Base-by-base conservation (phyloP, 2,888 invertebrate genomes). In the Dugesia japonica region DNA sequence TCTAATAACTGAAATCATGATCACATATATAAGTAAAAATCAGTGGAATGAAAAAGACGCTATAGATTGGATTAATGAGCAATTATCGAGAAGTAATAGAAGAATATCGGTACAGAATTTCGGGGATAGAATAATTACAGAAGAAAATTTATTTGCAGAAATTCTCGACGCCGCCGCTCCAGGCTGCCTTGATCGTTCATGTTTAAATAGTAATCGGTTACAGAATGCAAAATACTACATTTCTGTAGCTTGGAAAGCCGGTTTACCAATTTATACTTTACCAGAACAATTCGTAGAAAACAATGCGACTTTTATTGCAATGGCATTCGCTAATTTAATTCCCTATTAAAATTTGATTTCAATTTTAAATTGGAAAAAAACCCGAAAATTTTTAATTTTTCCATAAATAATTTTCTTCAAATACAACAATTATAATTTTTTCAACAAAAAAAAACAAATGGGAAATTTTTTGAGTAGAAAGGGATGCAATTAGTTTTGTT, bases 41-140 rank as follows among this genome's bases (percentile, higher is more conserved):
- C 56, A 56, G n/a, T 56, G 56, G 56, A 56, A 56, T 56, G 56
- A 56, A 23, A 56, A 56, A n/a, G 56, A 56, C n/a, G 56, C 56
- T 13, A 56, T 56, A 13, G 56, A 56, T 56, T 56, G 56, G 56
- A n/a, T 56, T 4, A 56, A 56, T 23, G 56, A 56, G 4, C 56
- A 56, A 56, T 56, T 56, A 4, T 56, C 56, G 4, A n/a, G 56
- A n/a, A 56, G n/a, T n/a, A 56, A 56, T 56, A 56, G 56, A n/a
- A n/a, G 56, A 56, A 56, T 56, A 9, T 56, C 56, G 7, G 17
- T 56, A 9, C n/a, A 56, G 56, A 56, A 23, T 56, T 56, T 56
- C n/a, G 56, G 9, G n/a, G 56, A 56, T 56, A n/a, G 56, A 56
- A n/a, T 56, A 20, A 56, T 56, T 23, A 56, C 56, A 13, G 56